phyloP scores from a whole-genome alignment of 2,888 invertebrate species.

The Monopis laevigella region DNA sequence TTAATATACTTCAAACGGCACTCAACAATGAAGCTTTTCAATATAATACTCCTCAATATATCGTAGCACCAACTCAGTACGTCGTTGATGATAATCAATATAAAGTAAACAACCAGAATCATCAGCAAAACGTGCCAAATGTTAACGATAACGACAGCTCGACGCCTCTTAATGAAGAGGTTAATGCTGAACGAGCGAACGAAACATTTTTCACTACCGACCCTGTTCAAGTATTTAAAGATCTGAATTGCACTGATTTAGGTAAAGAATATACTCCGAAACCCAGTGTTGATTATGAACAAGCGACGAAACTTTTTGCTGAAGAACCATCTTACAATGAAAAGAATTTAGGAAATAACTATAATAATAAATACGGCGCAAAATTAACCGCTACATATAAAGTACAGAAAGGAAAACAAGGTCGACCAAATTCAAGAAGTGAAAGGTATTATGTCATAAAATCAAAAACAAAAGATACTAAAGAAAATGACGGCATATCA shows the following conservation, averaged over 20 bases:
- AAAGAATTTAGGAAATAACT: slow-evolving; percentile 24
- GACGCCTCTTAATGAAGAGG: slow-evolving; percentile 34
- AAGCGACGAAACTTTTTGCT: slow-evolving; percentile 25
- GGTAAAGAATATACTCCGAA: slow-evolving; percentile 19
- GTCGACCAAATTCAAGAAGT: slow-evolving; percentile 29
- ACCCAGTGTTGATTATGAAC: slow-evolving; percentile 5
- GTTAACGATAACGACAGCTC: slow-evolving; percentile 18
- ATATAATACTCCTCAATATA: not conserved
- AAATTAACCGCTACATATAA: slow-evolving; percentile 31
- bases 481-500: slow-evolving; percentile 38
- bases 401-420: slow-evolving; percentile 18
- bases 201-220: slow-evolving; percentile 23
- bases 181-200: slow-evolving; percentile 26
- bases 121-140: not conserved
- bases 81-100: not conserved
- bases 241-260: slow-evolving; percentile 41
- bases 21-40: slow-evolving; percentile 1
- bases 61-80: not conserved
- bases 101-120: slow-evolving; percentile 12
- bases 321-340: slow-evolving; percentile 30
- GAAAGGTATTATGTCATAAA: slow-evolving; percentile 37
- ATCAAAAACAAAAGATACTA: slow-evolving; percentile 28
- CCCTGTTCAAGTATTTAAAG: slow-evolving; percentile 44
- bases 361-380: slow-evolving; percentile 39
- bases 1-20: not conserved